Evolutionary conservation across 2,113 vertebrate genomes (phyloP).

Genomic region (Uria aalge): DNA sequence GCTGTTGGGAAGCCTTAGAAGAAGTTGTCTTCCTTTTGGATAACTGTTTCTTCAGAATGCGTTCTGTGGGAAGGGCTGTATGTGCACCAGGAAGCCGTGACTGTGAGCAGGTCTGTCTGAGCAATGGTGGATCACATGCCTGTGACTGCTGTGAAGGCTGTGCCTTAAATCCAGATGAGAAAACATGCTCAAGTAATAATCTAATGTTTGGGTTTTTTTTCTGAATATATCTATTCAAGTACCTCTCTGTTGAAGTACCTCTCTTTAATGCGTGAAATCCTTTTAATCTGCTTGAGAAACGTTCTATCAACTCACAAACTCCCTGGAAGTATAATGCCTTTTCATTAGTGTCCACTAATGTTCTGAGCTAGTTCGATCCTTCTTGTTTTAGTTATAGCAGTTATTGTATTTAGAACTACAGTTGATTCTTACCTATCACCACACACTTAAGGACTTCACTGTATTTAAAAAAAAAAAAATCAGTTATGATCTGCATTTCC

Average conservation of each 20-base stretch:
- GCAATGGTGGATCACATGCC: conserved; percentile 71
- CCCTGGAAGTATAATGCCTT: neutral
- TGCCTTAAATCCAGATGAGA: conserved; percentile 79
- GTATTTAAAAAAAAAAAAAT: neutral
- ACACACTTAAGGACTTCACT: neutral
- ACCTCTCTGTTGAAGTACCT: neutral
- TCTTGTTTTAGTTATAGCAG: neutral
- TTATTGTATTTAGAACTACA: neutral
- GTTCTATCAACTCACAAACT: neutral
- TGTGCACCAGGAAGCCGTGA: conserved; percentile 75
- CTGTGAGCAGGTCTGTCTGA: conserved; percentile 84
- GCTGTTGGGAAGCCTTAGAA: neutral
- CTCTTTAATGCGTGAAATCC: neutral
- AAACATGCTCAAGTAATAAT: conserved; percentile 79
- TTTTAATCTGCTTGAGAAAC: neutral
- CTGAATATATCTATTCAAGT: neutral
- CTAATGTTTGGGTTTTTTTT: accelerated
- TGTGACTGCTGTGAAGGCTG: conserved; percentile 82
- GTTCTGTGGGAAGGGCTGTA: conserved; percentile 73
- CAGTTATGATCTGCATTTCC: neutral
- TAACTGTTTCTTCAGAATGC: neutral
- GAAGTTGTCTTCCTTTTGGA: neutral
- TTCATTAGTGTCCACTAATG: neutral
- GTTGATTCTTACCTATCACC: neutral
- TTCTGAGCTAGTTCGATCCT: neutral